Evolutionary conservation across 2,113 vertebrate species (phyloP).

Genomic region (Hemiscyllium ocellatum): DNA sequence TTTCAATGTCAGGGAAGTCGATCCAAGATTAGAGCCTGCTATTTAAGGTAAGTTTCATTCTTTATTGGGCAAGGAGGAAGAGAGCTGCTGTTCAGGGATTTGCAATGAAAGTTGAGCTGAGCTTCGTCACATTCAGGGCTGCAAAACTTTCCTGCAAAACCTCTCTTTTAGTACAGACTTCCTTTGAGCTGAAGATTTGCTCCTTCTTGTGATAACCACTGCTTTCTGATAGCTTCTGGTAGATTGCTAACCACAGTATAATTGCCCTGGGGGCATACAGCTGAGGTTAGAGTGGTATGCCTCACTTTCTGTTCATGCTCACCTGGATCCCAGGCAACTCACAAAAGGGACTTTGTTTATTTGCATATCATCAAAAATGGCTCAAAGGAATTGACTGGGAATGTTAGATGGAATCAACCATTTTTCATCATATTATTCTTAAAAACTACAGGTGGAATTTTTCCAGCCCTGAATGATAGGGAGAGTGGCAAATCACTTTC

Average conservation of each 20-base stretch:
- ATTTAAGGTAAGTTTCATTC: background rate
- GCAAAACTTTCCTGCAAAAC: background rate
- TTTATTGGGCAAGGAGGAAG: background rate
- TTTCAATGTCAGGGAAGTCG: background rate
- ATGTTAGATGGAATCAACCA: background rate
- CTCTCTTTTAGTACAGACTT: background rate
- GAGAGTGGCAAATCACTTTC: no score
- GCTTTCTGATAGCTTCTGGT: background rate
- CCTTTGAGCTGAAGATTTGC: background rate
- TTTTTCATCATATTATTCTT: background rate
- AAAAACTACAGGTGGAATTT: background rate
- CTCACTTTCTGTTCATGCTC: background rate
- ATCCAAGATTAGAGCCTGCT: background rate
- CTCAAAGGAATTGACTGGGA: background rate
- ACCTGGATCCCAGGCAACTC: background rate
- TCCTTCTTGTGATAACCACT: background rate
- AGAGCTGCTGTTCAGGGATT: background rate
- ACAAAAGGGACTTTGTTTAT: background rate
- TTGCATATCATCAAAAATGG: background rate
- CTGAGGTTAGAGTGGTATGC: background rate
- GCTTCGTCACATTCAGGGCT: background rate
- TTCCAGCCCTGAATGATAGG: no score
- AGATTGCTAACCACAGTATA: background rate
- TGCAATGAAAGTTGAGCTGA: background rate
- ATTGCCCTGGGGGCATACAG: background rate